Conservation (phyloP, 2,888 invertebrate species). For the Epirrhoe alternata region DNA sequence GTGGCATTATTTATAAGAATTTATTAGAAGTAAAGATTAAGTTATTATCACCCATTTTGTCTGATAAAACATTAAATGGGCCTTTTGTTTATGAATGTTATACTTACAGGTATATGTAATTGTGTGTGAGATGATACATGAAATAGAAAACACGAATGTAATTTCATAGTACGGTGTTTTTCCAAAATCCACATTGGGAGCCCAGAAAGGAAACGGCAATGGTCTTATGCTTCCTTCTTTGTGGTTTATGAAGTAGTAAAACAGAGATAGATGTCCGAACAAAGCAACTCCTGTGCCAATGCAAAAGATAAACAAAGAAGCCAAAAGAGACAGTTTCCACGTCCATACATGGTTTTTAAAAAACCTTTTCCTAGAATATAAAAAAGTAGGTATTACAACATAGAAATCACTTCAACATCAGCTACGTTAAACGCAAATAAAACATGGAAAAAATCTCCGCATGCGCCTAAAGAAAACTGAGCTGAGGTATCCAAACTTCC, state of each 20-base stretch:
- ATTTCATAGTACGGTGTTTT: constrained; percentile 29
- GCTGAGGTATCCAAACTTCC: too few relatives aligned
- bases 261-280: constrained; percentile 14
- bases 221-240: constrained; percentile 17
- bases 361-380: constrained; percentile 31
- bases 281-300: constrained; percentile 19
- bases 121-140: constrained; percentile 13
- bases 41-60: too few relatives aligned
- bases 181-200: constrained; percentile 12
- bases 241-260: not conserved
- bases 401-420: too few relatives aligned
- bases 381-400: not conserved
- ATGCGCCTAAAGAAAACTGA: too few relatives aligned
- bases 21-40: too few relatives aligned
- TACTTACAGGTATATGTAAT: constrained; percentile 31
- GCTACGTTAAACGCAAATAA: too few relatives aligned
- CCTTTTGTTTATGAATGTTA: not conserved
- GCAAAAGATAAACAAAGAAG: constrained; percentile 1
- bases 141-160: constrained; percentile 10
- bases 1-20: too few relatives aligned
- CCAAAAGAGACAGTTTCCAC: constrained; percentile 21
- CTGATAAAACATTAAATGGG: too few relatives aligned
- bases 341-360: constrained; percentile 34
- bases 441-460: too few relatives aligned
- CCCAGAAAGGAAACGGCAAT: constrained; percentile 31